A percentile compares a stretch with the other conserved stretches of the same genome.
These are phyloP conservation scores for Cheirogaleus medius DNA, from an alignment of 2,113 vertebrate species.

Conservation along the genomic window DNA sequence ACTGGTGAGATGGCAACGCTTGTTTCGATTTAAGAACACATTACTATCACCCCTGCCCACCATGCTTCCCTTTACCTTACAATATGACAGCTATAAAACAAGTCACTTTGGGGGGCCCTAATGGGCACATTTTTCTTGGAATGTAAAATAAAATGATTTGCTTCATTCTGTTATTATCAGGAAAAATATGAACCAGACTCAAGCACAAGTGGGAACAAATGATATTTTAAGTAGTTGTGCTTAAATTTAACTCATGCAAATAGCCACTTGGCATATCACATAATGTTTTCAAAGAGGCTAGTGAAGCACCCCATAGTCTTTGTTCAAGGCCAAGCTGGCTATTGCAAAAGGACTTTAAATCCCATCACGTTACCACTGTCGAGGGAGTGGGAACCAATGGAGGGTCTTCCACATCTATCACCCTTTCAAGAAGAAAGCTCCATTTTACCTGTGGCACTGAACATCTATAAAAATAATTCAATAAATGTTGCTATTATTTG, in stretches of 20 bases:
- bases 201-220: background rate
- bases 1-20: background rate
- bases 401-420: background rate
- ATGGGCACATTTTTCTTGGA: background rate
- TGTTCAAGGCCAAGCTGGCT: background rate
- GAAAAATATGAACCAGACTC: background rate
- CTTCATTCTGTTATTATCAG: background rate
- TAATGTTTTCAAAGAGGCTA: background rate
- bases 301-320: background rate
- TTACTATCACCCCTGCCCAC: background rate
- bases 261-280: background rate
- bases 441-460: background rate
- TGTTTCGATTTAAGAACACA: background rate
- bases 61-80: background rate
- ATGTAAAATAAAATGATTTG: background rate
- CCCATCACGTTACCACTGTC: background rate
- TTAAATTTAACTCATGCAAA: background rate
- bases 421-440: background rate
- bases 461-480: background rate
- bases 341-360: background rate
- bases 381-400: background rate
- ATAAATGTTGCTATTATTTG: background rate
- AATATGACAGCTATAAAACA: background rate
- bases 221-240: background rate
- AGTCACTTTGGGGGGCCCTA: background rate